Conservation (phyloP, 2,888 invertebrate genomes). For the Yponomeuta plumbellus region DNA sequence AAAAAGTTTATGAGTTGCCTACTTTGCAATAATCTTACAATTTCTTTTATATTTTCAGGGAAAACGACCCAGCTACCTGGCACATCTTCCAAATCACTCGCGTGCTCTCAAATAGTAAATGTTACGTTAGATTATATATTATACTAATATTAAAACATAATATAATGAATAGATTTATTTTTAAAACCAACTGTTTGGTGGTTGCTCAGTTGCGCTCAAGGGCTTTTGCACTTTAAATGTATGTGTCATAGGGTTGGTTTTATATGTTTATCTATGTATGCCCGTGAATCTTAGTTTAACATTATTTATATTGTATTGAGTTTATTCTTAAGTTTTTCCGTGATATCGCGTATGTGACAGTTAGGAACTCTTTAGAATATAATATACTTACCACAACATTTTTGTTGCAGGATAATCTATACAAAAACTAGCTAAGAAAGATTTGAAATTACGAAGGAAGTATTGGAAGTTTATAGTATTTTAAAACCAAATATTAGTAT, state of each 20-base stretch:
- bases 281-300: not conserved
- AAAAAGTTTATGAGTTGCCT: not conserved
- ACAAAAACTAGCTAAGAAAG: not conserved
- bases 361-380: not conserved
- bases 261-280: not conserved
- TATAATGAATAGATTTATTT: not conserved
- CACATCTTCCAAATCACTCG: slow-evolving; percentile 23
- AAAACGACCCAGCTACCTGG: slow-evolving; percentile 15
- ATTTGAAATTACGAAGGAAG: slow-evolving; percentile 24
- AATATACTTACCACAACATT: slow-evolving; percentile 19
- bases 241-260: slow-evolving; percentile 9
- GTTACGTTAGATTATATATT: not conserved
- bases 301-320: not conserved
- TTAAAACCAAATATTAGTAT: slow-evolving; percentile 40
- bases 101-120: slow-evolving; percentile 51
- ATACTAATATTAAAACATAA: not conserved
- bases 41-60: slow-evolving; percentile 7
- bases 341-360: not conserved
- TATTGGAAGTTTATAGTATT: slow-evolving; percentile 50
- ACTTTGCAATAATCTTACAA: not conserved
- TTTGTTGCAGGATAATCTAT: not conserved
- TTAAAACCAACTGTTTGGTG: not conserved
- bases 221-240: slow-evolving; percentile 13
- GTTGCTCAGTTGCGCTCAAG: not conserved
- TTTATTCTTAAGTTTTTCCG: not conserved